A percentile compares a stretch with the other conserved stretches of the same genome.
These are phyloP conservation scores for Chorisops tibialis DNA, from an alignment of 2,888 invertebrate genomes.

Conservation along the genomic window DNA sequence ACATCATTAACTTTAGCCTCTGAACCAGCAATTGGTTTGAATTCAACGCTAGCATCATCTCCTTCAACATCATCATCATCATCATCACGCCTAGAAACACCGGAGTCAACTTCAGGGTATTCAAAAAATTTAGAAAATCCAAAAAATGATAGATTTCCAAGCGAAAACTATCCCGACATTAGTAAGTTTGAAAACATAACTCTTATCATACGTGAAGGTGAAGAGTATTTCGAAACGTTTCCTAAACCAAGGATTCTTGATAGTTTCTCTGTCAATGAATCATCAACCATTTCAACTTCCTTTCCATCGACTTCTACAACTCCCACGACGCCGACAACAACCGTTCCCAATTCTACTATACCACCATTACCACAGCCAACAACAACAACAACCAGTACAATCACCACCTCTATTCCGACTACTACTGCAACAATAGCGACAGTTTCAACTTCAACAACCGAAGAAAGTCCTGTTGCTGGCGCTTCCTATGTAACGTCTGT, in stretches of 20 bases:
- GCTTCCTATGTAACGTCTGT: conserved; percentile 16
- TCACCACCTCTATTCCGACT: not conserved
- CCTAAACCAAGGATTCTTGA: conserved; percentile 30
- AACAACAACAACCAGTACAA: not conserved
- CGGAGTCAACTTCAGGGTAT: not conserved
- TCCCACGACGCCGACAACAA: not conserved
- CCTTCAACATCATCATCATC: not conserved
- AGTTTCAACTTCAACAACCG: conserved; percentile 17
- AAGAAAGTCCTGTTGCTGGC: conserved; percentile 20
- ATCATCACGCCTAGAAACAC: not conserved
- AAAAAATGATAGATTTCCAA: not conserved
- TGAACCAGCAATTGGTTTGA: too few relatives aligned
- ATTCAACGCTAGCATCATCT: not conserved
- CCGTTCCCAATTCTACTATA: conserved; percentile 19
- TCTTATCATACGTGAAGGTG: conserved; percentile 38
- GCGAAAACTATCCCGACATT: not conserved
- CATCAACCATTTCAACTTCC: conserved; percentile 10
- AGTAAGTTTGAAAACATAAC: conserved; percentile 36
- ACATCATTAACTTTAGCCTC: conserved; percentile 7
- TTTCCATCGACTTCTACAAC: not conserved
- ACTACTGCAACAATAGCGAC: conserved; percentile 13
- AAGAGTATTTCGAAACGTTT: conserved; percentile 34
- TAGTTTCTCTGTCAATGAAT: conserved; percentile 21
- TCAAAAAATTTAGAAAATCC: conserved; percentile 1
- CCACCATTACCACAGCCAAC: conserved; percentile 2